Conservation (phyloP, 2,797 vertebrate species). For the Coranthus polyacanthus region DNA sequence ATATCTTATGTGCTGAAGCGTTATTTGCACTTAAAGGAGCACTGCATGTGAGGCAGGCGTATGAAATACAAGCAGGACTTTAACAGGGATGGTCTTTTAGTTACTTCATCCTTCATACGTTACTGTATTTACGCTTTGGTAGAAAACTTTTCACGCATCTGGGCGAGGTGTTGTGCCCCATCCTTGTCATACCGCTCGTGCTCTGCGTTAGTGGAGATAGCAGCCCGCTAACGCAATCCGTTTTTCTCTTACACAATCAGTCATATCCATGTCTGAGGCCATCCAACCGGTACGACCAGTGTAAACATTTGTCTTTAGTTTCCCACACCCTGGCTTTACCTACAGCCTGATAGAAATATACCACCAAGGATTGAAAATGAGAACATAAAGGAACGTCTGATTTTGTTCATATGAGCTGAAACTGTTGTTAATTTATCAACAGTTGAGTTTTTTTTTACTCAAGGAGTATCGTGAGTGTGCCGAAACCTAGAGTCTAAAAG, state of each 20-base stretch:
- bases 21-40: slow-evolving; percentile 29
- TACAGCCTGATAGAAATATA: neutral
- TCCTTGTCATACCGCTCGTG: neutral
- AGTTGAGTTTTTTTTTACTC: too few relatives aligned
- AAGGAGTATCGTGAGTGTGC: too few relatives aligned
- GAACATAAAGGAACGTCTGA: neutral
- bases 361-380: neutral
- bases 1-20: slow-evolving; percentile 7
- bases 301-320: slow-evolving; percentile 29
- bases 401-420: neutral
- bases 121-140: neutral
- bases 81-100: too few relatives aligned
- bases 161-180: neutral
- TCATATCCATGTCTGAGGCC: neutral
- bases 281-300: slow-evolving; percentile 67
- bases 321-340: slow-evolving; percentile 24
- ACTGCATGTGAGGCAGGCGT: neutral
- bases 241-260: neutral
- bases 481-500: too few relatives aligned
- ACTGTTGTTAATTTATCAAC: too few relatives aligned
- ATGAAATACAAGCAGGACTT: slow-evolving; percentile 1
- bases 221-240: neutral
- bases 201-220: neutral
- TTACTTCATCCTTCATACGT: neutral
- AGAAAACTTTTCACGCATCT: neutral